phyloP scores from a whole-genome alignment of 2,888 invertebrate species.

The Nasonovia ribisnigri region DNA sequence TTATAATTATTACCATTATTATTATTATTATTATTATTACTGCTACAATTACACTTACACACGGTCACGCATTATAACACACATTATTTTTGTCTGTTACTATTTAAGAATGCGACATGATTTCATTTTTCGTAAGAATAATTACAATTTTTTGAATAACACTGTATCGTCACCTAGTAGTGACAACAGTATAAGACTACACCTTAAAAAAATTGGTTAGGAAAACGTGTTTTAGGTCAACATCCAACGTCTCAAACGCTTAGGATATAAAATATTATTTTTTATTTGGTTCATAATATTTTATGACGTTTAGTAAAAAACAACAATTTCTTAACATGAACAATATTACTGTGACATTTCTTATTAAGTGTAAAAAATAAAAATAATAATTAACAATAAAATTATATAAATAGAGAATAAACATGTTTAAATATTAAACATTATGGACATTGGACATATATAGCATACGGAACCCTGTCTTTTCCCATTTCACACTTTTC shows the following conservation, averaged over 20 bases:
- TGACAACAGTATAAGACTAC: not conserved
- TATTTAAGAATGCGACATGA: not conserved
- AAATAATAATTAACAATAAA: slow-evolving; percentile 20
- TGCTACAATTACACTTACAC: not conserved
- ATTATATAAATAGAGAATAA: slow-evolving; percentile 4
- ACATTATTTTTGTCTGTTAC: not conserved
- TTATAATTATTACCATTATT: slow-evolving; percentile 26
- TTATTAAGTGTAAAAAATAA: slow-evolving; percentile 5
- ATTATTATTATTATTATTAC: not conserved
- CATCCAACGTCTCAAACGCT: not conserved
- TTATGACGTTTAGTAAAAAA: slow-evolving; percentile 35
- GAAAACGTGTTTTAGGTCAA: not conserved
- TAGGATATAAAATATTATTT: not conserved
- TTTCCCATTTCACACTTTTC: not conserved
- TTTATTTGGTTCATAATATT: slow-evolving; percentile 27
- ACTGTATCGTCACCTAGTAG: not conserved
- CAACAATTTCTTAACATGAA: not conserved
- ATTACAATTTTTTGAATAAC: not conserved
- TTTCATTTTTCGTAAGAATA: not conserved
- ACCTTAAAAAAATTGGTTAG: not conserved
- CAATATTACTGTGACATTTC: not conserved
- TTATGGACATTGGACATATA: not conserved
- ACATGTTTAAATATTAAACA: not conserved
- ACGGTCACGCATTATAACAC: not conserved
- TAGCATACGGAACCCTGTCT: not conserved